phyloP scores from a whole-genome alignment of 1,140 invertebrate genomes.

The Diuraphis noxia region DNA sequence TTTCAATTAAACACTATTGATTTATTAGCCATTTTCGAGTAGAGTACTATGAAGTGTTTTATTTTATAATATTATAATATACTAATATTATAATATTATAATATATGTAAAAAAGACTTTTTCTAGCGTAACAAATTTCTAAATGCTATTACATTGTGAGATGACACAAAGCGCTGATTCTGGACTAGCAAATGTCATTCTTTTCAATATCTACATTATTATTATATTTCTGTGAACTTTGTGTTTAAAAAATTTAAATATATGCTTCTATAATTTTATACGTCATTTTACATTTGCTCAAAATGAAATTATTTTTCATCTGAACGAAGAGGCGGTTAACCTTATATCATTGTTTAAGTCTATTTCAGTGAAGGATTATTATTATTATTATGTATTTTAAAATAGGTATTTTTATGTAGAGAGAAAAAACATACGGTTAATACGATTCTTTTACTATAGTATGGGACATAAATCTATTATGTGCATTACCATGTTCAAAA shows the following conservation, averaged over 20 bases:
- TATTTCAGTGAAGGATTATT: background rate
- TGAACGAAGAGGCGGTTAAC: background rate
- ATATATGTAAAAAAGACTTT: background rate
- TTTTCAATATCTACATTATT: constrained; percentile 6
- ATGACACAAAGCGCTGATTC: background rate
- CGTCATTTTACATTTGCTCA: too few relatives aligned
- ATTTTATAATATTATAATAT: too few relatives aligned
- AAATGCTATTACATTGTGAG: background rate
- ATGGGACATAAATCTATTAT: background rate
- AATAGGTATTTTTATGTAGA: background rate
- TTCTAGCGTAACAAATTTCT: background rate
- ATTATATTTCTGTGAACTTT: background rate
- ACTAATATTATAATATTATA: too few relatives aligned
- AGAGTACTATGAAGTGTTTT: background rate
- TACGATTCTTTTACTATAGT: background rate
- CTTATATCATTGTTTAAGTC: background rate
- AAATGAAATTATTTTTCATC: background rate
- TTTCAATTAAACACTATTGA: background rate
- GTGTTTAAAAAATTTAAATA: background rate
- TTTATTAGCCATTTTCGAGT: background rate
- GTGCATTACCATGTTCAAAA: background rate
- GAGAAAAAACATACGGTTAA: background rate
- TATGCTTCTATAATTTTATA: background rate
- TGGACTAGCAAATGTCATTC: background rate
- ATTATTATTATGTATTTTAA: background rate